Evolutionary conservation across 1,140 invertebrate species (phyloP).

Genomic region (Phymorhynchus buccinoides): DNA sequence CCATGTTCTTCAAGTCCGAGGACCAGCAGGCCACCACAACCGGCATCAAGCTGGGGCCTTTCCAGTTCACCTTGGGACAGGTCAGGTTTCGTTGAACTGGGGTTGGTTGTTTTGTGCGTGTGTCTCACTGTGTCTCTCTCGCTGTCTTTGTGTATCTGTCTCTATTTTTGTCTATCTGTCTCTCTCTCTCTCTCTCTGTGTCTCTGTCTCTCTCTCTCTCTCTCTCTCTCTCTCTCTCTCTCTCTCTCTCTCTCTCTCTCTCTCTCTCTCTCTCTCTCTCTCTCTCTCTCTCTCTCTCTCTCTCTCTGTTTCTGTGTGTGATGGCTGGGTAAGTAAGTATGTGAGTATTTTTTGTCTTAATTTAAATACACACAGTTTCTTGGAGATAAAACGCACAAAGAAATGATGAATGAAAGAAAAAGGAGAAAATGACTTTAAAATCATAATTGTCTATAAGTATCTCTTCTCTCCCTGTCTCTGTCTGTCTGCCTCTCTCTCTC

Average conservation of each 20-base stretch:
- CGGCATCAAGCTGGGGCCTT: slow-evolving; percentile 58
- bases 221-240: background rate
- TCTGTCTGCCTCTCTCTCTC: background rate
- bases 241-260: background rate
- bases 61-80: slow-evolving; percentile 64
- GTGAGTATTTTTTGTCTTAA: no score
- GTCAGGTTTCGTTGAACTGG: slow-evolving; percentile 26
- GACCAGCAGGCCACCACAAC: slow-evolving; percentile 46
- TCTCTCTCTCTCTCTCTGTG: background rate
- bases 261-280: background rate
- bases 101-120: background rate
- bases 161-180: no score
- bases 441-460: no score
- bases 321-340: no score
- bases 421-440: no score
- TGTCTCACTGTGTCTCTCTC: background rate
- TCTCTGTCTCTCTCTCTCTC: background rate
- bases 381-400: no score
- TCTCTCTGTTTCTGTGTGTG: background rate
- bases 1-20: slow-evolving; percentile 72
- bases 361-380: no score
- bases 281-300: background rate
- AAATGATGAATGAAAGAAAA: no score
- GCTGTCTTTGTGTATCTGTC: background rate
- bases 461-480: background rate